Evolutionary conservation across 2,113 vertebrate species (phyloP).

Genomic region (Accipiter cooperii): DNA sequence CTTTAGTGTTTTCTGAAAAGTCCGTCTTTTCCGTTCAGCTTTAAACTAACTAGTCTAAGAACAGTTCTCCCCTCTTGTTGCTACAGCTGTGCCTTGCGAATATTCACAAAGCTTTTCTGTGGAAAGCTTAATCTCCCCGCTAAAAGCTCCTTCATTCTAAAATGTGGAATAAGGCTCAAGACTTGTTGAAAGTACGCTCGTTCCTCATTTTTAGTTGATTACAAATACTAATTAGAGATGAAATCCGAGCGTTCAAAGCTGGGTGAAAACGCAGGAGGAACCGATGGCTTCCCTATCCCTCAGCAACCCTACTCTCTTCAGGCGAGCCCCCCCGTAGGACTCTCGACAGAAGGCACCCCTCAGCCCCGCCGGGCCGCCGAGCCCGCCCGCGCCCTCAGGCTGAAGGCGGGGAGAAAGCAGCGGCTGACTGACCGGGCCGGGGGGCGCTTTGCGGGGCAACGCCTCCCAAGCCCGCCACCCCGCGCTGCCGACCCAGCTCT

Average conservation of each 20-base stretch:
- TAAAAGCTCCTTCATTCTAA: not conserved
- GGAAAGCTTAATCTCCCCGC: not conserved
- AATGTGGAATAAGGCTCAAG: not conserved
- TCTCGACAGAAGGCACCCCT: not conserved
- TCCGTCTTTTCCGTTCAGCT: not conserved
- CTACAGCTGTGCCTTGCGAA: not conserved
- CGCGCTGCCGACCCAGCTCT: not conserved
- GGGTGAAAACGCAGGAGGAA: not conserved
- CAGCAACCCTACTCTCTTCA: not conserved
- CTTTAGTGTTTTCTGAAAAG: not conserved
- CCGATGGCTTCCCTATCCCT: fast-evolving
- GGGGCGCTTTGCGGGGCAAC: fast-evolving
- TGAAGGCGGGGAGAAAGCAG: no score
- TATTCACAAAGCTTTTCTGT: not conserved
- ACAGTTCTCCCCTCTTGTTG: no score
- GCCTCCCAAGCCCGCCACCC: not conserved
- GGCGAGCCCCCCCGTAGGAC: fast-evolving
- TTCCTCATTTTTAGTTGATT: not conserved
- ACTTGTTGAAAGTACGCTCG: not conserved
- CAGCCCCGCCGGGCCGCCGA: not conserved
- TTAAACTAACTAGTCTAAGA: fast-evolving
- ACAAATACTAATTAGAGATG: not conserved
- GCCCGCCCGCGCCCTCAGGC: not conserved
- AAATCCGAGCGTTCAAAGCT: not conserved
- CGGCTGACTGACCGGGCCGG: no score